Evolutionary conservation across 2,113 vertebrate genomes (phyloP).

Genomic region (Stigmatopora nigra): DNA sequence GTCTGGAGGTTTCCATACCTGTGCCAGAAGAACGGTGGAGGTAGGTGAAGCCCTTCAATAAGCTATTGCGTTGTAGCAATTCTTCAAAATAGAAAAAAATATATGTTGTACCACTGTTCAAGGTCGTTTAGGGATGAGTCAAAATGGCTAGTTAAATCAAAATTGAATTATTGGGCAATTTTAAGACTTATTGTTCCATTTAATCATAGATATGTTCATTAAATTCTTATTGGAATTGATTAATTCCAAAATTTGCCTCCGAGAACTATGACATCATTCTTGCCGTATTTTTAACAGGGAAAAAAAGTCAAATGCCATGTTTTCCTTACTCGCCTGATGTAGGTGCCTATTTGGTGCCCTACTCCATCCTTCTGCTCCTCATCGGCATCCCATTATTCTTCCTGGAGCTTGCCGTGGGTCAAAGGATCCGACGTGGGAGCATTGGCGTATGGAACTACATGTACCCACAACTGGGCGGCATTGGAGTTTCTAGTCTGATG

Average conservation of each 20-base stretch:
- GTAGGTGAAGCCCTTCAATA: conserved; percentile 61
- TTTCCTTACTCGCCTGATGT: conserved; percentile 16
- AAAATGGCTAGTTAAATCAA: too few species aligned
- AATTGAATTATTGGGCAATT: too few species aligned
- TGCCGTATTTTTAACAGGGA: not conserved
- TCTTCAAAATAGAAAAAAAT: too few species aligned
- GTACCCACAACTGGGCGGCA: conserved; percentile 86
- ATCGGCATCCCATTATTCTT: conserved; percentile 96
- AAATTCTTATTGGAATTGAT: too few species aligned
- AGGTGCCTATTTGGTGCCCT: conserved; percentile 95
- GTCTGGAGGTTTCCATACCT: conserved; percentile 98
- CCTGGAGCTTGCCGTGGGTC: conserved; percentile 93
- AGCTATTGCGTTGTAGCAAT: too few species aligned
- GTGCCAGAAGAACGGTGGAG: conserved; percentile 98
- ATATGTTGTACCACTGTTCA: too few species aligned
- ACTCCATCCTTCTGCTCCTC: conserved; percentile 89
- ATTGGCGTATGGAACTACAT: conserved; percentile 97
- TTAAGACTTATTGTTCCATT: too few species aligned
- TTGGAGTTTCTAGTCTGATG: conserved; percentile 91
- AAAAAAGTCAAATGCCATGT: not conserved
- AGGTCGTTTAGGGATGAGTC: too few species aligned
- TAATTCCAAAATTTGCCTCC: conserved; percentile 20
- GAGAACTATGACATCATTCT: conserved; percentile 7
- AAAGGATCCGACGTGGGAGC: conserved; percentile 91
- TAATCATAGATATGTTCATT: too few species aligned